phyloP scores from a whole-genome alignment of 2,797 vertebrate genomes.

The Eidolon dupreanum region DNA sequence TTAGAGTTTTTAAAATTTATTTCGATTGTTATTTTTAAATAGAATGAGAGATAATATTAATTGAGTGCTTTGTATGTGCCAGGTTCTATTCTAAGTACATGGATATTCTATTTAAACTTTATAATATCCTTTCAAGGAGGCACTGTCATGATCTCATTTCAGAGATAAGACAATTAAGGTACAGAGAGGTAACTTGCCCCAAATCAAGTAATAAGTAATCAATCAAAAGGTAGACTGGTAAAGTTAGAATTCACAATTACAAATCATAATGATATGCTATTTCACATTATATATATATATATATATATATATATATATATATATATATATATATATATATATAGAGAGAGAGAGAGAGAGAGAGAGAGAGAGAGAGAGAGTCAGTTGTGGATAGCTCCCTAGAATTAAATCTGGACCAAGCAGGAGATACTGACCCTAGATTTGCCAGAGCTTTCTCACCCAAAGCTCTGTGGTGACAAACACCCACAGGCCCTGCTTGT shows the following conservation, averaged over 20 bases:
- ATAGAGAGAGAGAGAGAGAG: too few relatives aligned
- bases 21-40: not conserved
- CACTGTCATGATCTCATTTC: not conserved
- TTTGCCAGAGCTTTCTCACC: not conserved
- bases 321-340: too few relatives aligned
- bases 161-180: not conserved
- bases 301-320: too few relatives aligned
- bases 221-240: not conserved
- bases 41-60: not conserved
- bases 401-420: not conserved
- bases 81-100: not conserved
- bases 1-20: conserved; percentile 26
- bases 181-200: not conserved
- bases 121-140: not conserved
- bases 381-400: not conserved
- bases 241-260: not conserved
- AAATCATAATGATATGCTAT: not conserved
- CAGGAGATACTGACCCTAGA: not conserved
- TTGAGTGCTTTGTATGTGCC: not conserved
- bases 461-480: not conserved
- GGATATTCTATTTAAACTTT: not conserved
- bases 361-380: too few relatives aligned
- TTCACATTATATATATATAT: too few relatives aligned
- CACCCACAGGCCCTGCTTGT: not conserved
- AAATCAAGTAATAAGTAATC: not conserved